Base-by-base conservation (phyloP, 2,797 vertebrate genomes). In the Manis javanica region DNA sequence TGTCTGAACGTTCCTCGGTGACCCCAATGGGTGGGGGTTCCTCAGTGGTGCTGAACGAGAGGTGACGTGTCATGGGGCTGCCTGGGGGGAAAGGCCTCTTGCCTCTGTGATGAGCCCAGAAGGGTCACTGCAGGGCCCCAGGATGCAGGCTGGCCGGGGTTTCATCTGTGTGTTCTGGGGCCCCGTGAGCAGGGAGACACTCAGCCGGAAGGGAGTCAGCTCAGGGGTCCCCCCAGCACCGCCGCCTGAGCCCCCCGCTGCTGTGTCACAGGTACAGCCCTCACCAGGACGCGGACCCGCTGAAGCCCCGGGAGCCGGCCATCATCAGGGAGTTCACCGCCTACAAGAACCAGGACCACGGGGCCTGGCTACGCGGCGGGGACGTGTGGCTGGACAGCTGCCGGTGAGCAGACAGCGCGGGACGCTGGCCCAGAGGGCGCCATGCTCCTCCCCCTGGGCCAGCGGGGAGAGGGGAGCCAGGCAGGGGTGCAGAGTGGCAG, bases 341-440 rank as follows among this genome's bases (percentile, higher is more conserved):
- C 95, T 99, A 99, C 97, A 99, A 99, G 99, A 99, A 99, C 98
- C 99, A 99, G 98, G 99, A 99, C 97, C 99, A 99, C 0, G 99
- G 99, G 42, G 99, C 99, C 94, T 99, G 99, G 99, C 98, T 99
- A 95, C 98, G 99, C 42, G 99, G 99, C 87, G 99, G 99, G 86
- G 99, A 99, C 15, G 99, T 99, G 88, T 99, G 99, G 99, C 98
- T 99, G 98, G 99, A 99, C 51, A 97, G 99, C 98, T 99, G 99
- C 99, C 99, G 99, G 99, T 99, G 98, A 99, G 99, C 98, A 12
- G 16, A 21, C 16, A 1, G 11, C 24, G 0, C 4, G 31, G 8
- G 87, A 39, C 0, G 0, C 11, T 15, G 14, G 7, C 49, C 19
- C 19, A 0, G 11, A 9, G 46, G 12, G 34, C 7, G 2, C 1